A percentile compares a stretch with the other conserved stretches of the same genome.
Conservation (phyloP, 2,797 vertebrate genomes). For the Thamnophis elegans region DNA sequence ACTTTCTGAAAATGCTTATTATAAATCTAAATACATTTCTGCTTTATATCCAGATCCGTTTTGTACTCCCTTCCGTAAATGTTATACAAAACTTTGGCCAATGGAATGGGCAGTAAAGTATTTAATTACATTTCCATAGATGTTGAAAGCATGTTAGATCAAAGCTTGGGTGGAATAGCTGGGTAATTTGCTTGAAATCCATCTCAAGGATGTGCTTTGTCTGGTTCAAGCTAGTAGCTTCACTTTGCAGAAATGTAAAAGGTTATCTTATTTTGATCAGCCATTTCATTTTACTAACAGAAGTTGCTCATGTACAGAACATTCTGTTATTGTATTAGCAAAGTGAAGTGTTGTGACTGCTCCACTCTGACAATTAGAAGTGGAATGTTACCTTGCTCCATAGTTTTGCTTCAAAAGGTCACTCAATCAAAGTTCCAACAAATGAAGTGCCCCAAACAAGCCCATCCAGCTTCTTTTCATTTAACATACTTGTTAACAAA, state of each 20-base stretch:
- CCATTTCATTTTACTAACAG: not conserved
- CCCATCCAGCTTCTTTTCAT: not conserved
- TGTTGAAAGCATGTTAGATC: not conserved
- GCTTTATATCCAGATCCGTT: not conserved
- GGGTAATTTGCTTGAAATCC: not conserved
- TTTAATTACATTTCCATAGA: not conserved
- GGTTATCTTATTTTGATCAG: not conserved
- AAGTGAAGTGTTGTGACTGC: not conserved
- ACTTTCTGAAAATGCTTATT: not conserved
- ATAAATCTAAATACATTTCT: not conserved
- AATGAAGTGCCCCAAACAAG: not conserved
- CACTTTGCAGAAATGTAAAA: not conserved
- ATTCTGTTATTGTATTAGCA: not conserved
- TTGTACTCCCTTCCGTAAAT: not conserved
- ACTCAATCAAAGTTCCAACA: not conserved
- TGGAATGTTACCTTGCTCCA: not conserved
- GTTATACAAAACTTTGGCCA: not conserved
- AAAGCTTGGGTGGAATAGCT: not conserved
- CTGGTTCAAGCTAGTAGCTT: not conserved
- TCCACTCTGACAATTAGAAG: not conserved
- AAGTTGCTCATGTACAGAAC: not conserved
- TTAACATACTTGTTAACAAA: not conserved
- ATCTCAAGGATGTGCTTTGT: not conserved
- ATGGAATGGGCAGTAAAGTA: fast-evolving
- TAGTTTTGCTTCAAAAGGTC: not conserved